Conservation (phyloP, 1,140 invertebrate species). For the Drosophila jambulina region DNA sequence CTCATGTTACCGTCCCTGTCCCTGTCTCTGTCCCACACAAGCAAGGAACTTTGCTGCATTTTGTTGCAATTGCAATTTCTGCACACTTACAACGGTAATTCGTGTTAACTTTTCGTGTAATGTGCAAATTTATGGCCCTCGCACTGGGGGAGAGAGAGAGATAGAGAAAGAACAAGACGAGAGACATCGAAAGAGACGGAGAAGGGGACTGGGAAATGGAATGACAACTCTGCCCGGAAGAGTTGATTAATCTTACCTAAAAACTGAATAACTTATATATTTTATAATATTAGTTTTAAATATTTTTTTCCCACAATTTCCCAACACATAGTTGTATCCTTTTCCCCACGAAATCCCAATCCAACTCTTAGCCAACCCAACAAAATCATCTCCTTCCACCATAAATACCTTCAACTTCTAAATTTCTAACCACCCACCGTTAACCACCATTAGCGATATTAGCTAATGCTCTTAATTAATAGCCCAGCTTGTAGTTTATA, state of each 20-base stretch:
- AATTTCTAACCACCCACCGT: too few species aligned
- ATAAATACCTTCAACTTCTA: too few species aligned
- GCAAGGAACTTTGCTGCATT: slow-evolving; percentile 12
- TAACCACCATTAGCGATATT: too few species aligned
- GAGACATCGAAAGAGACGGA: neutral
- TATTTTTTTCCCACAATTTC: too few species aligned
- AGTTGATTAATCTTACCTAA: neutral
- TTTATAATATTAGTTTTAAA: too few species aligned
- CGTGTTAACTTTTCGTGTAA: slow-evolving; percentile 66
- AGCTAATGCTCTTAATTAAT: too few species aligned
- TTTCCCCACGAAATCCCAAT: too few species aligned
- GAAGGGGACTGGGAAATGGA: neutral
- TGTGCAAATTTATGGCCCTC: slow-evolving; percentile 58
- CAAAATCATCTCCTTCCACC: too few species aligned
- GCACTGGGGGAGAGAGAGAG: neutral
- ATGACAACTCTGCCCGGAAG: neutral
- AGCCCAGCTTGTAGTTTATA: too few species aligned
- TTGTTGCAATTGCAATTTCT: slow-evolving; percentile 61
- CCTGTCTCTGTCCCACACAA: neutral
- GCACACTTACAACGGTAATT: slow-evolving; percentile 70
- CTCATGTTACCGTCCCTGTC: neutral
- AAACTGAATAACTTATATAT: neutral
- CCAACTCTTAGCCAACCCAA: too few species aligned
- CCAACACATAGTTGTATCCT: too few species aligned
- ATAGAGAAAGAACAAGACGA: neutral